These are phyloP conservation scores for Lithobates pipiens DNA, from an alignment of 2,797 vertebrate genomes.

Conservation along the genomic window DNA sequence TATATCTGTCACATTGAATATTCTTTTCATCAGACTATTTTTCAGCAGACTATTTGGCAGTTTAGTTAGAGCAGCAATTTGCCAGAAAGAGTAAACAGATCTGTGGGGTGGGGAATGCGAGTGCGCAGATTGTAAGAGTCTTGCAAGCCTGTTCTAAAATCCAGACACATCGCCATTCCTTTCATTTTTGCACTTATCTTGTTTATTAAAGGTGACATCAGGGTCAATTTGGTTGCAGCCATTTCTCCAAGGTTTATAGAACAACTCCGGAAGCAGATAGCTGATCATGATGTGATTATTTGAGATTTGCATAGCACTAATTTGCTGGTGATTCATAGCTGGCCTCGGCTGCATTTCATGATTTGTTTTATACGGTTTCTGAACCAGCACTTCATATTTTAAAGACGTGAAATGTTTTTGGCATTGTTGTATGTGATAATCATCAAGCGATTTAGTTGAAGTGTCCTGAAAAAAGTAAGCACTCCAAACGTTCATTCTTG, in stretches of 20 bases:
- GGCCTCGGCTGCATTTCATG: slow-evolving; percentile 39
- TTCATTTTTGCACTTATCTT: slow-evolving; percentile 22
- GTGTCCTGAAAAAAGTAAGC: slow-evolving; percentile 14
- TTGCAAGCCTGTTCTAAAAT: slow-evolving; percentile 33
- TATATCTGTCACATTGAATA: neutral
- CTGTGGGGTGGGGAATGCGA: neutral
- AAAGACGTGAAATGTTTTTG: slow-evolving; percentile 52
- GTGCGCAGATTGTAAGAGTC: neutral
- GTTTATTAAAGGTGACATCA: slow-evolving; percentile 40
- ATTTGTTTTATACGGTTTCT: slow-evolving; percentile 50
- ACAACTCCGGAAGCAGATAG: slow-evolving; percentile 33
- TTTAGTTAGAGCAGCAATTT: slow-evolving; percentile 23
- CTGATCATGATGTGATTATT: slow-evolving; percentile 51
- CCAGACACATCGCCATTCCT: slow-evolving; percentile 1
- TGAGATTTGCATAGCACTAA: slow-evolving; percentile 51
- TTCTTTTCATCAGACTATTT: neutral
- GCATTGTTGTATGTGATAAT: slow-evolving; percentile 50
- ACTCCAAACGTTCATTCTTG: neutral
- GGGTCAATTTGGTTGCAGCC: slow-evolving; percentile 38
- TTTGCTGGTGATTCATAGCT: slow-evolving; percentile 42
- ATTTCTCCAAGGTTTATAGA: slow-evolving; percentile 40
- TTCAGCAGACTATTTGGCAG: slow-evolving; percentile 3
- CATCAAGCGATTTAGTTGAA: slow-evolving; percentile 35
- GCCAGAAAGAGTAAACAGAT: slow-evolving; percentile 12
- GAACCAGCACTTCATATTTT: slow-evolving; percentile 54